Evolutionary conservation across 2,113 vertebrate genomes (phyloP), one percentile per base, ranked within the genome.

Genomic region (Pachypanchax playfairii): DNA sequence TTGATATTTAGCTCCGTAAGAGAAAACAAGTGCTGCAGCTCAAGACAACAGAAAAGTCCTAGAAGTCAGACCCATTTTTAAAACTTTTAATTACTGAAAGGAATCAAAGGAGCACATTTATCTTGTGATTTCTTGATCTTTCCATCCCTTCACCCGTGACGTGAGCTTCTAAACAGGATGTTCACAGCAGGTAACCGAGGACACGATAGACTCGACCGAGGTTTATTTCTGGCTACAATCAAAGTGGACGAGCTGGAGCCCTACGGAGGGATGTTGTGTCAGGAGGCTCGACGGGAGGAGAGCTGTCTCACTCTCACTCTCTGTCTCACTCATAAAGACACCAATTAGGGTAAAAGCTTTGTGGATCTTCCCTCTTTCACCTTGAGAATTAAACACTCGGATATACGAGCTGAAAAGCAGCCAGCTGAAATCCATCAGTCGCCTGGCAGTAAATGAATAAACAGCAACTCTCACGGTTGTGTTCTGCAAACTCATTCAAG

Each of bases 311-410:
- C 33, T 1, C 12, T 43, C 58, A 24, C 65, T 51, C 49, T 64
- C 57, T 67, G 21, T 57, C 18, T 15, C 42, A 46, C 56, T 81
- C 57, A 59, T 75, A 75, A 31, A 76, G 35, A 31, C 50, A 65
- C 75, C 77, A 89, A 85, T 88, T 85, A 86, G 66, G 73, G 59
- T 79, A 36, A 85, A 75, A 87, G 71, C 73, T 77, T 67, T 60
- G 69, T 2, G 75, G 65, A 70, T 48, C 63, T 59, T 73, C 48
- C 25, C 36, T 61, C 54, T 54, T 73, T 79, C 79, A 75, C 87
- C 83, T 85, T 87, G 65, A 44, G 57, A 79, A 58, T 74, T 59
- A 70, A 74, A 70, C 68, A 73, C 73, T 80, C 53, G 5, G 41
- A 73, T 65, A 63, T 75, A 61, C 50, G 36, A 20, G 48, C 41